Evolutionary conservation across 2,113 vertebrate genomes (phyloP).

Genomic region (Siphamia tubifer): DNA sequence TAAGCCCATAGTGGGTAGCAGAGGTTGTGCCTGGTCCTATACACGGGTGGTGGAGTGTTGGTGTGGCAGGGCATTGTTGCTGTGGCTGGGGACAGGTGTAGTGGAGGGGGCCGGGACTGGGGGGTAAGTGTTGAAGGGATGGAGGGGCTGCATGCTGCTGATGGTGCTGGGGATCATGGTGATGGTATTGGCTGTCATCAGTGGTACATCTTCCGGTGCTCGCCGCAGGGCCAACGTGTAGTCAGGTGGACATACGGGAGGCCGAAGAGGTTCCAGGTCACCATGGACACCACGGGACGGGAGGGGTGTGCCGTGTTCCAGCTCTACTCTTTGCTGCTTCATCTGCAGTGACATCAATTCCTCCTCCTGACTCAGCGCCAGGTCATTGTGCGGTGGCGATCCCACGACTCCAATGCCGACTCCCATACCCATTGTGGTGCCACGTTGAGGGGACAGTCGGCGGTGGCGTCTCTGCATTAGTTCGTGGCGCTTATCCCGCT

Average conservation of each 20-base stretch:
- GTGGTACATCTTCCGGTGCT: slow-evolving; percentile 95
- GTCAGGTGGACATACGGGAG: slow-evolving; percentile 95
- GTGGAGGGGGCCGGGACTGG: slow-evolving; percentile 91
- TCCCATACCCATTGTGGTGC: slow-evolving; percentile 70
- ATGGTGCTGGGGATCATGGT: slow-evolving; percentile 99
- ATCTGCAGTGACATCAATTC: slow-evolving; percentile 99
- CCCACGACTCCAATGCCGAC: slow-evolving; percentile 73
- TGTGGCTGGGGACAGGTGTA: slow-evolving; percentile 89
- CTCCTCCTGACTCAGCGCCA: slow-evolving; percentile 96
- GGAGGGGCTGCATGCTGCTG: slow-evolving; percentile 95
- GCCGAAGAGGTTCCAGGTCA: slow-evolving; percentile 78
- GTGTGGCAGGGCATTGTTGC: slow-evolving; percentile 94
- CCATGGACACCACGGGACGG: slow-evolving; percentile 72
- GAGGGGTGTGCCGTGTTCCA: slow-evolving; percentile 83
- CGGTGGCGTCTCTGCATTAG: slow-evolving; percentile 89
- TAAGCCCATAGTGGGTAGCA: slow-evolving; percentile 50
- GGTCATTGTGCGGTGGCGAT: slow-evolving; percentile 86
- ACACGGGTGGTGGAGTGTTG: slow-evolving; percentile 89
- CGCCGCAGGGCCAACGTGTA: slow-evolving; percentile 97
- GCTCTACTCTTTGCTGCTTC: slow-evolving; percentile 97
- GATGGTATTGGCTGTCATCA: slow-evolving; percentile 97
- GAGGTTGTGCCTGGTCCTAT: slow-evolving; percentile 77
- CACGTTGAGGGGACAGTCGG: slow-evolving; percentile 87
- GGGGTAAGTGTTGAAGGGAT: slow-evolving; percentile 97
- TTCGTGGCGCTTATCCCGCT: slow-evolving; percentile 97